These are phyloP conservation scores for Palythoa grandiflora DNA, from an alignment of 92 coral and sea anemone species.

Conservation along the genomic window DNA sequence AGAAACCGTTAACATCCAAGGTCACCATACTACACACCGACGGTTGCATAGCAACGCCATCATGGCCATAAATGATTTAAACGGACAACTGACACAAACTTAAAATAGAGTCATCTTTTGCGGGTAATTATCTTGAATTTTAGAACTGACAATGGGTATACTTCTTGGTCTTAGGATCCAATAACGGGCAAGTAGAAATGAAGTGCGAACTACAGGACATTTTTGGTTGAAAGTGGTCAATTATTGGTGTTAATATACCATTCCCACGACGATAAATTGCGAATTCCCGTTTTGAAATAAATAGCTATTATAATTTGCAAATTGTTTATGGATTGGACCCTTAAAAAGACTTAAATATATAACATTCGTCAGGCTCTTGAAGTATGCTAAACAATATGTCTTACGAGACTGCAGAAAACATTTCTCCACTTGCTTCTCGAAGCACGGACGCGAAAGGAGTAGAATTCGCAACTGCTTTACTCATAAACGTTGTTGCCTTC, in stretches of 20 bases:
- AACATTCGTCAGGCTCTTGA: neutral
- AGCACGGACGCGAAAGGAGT: slow-evolving; percentile 5
- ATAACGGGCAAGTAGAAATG: neutral
- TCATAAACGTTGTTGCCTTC: slow-evolving; percentile 17
- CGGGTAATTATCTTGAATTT: neutral
- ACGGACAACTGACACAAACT: neutral
- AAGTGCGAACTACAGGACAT: neutral
- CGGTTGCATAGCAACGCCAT: slow-evolving; percentile 8
- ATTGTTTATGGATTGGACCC: neutral
- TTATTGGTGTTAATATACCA: neutral
- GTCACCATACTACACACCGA: neutral
- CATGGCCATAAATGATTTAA: neutral
- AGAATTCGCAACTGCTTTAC: slow-evolving; percentile 2
- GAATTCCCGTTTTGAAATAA: neutral
- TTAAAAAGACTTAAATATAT: too few relatives aligned
- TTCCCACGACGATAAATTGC: neutral
- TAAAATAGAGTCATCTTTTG: neutral
- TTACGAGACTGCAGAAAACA: neutral
- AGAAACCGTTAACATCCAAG: slow-evolving; percentile 11
- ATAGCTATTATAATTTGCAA: neutral
- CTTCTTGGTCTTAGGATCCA: neutral
- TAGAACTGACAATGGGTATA: neutral
- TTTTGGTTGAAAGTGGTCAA: neutral
- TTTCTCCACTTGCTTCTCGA: slow-evolving; percentile 25
- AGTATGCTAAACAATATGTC: neutral